Evolutionary conservation across 2,797 vertebrate species (phyloP).

Genomic region (Acanthiza pusilla): DNA sequence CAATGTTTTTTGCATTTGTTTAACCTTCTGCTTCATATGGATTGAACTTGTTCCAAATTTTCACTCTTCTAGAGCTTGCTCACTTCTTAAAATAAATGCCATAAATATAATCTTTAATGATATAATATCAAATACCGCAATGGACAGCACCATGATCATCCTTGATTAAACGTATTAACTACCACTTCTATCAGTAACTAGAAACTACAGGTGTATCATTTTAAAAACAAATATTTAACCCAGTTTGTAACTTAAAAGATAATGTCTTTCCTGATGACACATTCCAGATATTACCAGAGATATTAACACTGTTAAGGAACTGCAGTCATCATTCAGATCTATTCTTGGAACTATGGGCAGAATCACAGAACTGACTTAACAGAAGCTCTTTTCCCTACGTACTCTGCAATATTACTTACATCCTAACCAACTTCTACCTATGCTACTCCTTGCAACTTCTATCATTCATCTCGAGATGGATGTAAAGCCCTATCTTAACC

Average conservation of each 20-base stretch:
- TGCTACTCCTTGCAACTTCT: neutral
- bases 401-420: neutral
- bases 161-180: neutral
- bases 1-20: neutral
- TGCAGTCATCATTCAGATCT: neutral
- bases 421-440: neutral
- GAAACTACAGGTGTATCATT: neutral
- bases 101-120: neutral
- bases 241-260: neutral
- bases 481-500: neutral
- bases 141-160: neutral
- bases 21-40: neutral
- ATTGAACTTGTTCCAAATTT: neutral
- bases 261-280: neutral
- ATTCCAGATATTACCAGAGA: neutral
- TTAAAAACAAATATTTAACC: neutral
- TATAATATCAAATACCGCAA: neutral
- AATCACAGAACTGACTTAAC: neutral
- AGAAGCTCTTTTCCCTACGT: neutral
- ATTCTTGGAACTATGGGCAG: rapidly evolving
- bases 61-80: neutral
- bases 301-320: neutral
- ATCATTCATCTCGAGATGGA: neutral
- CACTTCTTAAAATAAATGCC: neutral
- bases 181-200: neutral